Conservation (phyloP, 1,140 invertebrate genomes). For the Mylabris phalerata region DNA sequence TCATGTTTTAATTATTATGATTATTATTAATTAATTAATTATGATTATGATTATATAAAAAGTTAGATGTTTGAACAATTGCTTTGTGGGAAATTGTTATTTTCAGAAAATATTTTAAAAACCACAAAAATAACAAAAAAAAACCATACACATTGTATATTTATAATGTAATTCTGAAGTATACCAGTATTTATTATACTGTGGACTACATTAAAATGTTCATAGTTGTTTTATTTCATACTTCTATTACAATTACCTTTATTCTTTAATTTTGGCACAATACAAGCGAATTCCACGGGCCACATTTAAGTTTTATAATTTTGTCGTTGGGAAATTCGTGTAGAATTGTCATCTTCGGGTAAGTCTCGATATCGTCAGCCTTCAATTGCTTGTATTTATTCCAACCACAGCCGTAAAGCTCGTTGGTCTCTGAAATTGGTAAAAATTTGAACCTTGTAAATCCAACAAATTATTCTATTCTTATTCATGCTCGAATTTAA, state of each 20-base stretch:
- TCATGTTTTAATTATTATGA: conserved; percentile 30
- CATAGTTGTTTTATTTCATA: conserved; percentile 29
- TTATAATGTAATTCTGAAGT: conserved; percentile 47
- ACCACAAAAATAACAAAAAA: conserved; percentile 42
- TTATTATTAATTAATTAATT: too few species aligned
- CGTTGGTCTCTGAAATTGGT: conserved; percentile 46
- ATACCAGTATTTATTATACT: conserved; percentile 47
- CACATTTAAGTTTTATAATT: conserved; percentile 29
- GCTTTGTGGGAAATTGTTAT: conserved; percentile 47
- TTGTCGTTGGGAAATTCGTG: conserved; percentile 25
- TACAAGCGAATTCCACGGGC: conserved; percentile 33
- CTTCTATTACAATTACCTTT: neutral
- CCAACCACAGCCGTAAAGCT: conserved; percentile 62
- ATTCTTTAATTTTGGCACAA: neutral
- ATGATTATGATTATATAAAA: conserved; percentile 9
- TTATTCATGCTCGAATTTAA: too few species aligned
- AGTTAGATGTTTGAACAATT: conserved; percentile 45
- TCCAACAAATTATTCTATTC: too few species aligned
- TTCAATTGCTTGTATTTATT: conserved; percentile 71
- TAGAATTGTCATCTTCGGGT: conserved; percentile 24
- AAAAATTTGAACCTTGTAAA: conserved; percentile 8
- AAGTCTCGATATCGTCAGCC: conserved; percentile 25
- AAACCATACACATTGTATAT: conserved; percentile 46
- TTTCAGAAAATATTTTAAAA: conserved; percentile 46
- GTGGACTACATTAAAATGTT: conserved; percentile 42